A percentile compares a stretch with the other conserved stretches of the same genome.
Evolutionary conservation across 2,113 vertebrate genomes (phyloP).

Genomic region (Ptyas mucosa): DNA sequence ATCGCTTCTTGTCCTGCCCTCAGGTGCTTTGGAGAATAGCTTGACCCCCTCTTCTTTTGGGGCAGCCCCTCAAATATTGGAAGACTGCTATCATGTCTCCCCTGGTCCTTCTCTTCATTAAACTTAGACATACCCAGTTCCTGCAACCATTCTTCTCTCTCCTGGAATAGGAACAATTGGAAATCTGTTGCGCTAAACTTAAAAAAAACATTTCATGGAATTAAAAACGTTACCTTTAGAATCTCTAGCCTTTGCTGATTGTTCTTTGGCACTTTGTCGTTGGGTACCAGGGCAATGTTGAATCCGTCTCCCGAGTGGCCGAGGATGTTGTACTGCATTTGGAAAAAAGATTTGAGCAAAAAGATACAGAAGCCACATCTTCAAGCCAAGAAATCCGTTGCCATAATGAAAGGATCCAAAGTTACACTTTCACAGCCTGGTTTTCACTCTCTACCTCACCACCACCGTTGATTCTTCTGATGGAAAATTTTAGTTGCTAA

Average conservation of each 20-base stretch:
- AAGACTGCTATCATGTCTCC: too few species aligned
- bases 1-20: too few species aligned
- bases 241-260: conserved; percentile 92
- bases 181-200: not conserved
- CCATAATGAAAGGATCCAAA: not conserved
- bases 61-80: too few species aligned
- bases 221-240: conserved; percentile 79
- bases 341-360: conserved; percentile 50
- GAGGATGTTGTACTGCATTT: conserved; percentile 83
- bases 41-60: too few species aligned
- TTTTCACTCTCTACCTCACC: too few species aligned
- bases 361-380: not conserved
- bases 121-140: too few species aligned
- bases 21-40: too few species aligned
- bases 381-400: too few species aligned
- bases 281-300: conserved; percentile 80
- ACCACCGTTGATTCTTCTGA: not conserved
- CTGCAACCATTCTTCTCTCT: not conserved
- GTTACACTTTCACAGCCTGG: not conserved
- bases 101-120: too few species aligned
- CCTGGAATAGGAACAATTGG: not conserved
- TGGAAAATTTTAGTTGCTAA: too few species aligned
- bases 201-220: not conserved
- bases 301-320: conserved; percentile 92
- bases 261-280: conserved; percentile 84